Evolutionary conservation across 2,888 invertebrate genomes (phyloP).

Genomic region (Agrochola litura): DNA sequence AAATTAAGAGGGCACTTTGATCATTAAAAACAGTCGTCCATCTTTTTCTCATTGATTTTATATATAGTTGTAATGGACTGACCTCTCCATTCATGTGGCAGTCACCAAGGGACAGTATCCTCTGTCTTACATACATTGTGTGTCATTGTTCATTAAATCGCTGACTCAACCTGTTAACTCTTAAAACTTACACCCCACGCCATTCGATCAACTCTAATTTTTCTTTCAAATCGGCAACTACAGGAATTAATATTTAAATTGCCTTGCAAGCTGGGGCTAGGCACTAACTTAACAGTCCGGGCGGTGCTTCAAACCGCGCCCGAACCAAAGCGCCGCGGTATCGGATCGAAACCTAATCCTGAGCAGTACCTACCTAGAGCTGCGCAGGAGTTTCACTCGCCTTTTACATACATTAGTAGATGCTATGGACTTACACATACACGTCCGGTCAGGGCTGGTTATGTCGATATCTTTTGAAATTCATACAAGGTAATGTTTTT

Average conservation of each 20-base stretch:
- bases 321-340: conserved; percentile 11
- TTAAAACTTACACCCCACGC: background rate
- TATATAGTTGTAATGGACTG: background rate
- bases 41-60: too few relatives aligned
- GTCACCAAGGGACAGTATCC: too few relatives aligned
- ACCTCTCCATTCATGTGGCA: too few relatives aligned
- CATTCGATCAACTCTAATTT: conserved; percentile 31
- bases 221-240: conserved; percentile 22
- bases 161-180: background rate
- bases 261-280: background rate
- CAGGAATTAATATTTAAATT: conserved; percentile 53
- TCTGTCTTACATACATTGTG: background rate
- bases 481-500: too few relatives aligned
- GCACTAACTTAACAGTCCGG: conserved; percentile 9
- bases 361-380: background rate
- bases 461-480: too few relatives aligned
- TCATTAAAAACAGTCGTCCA: too few relatives aligned
- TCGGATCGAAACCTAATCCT: conserved; percentile 46
- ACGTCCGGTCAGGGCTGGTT: conserved; percentile 42
- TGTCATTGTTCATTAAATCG: background rate
- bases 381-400: conserved; percentile 56
- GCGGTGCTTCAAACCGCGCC: conserved; percentile 39
- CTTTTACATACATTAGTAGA: conserved; percentile 58
- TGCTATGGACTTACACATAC: conserved; percentile 21
- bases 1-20: too few relatives aligned